These are phyloP conservation scores for Tipula vernalis DNA, from an alignment of 2,888 invertebrate genomes.

Conservation along the genomic window DNA sequence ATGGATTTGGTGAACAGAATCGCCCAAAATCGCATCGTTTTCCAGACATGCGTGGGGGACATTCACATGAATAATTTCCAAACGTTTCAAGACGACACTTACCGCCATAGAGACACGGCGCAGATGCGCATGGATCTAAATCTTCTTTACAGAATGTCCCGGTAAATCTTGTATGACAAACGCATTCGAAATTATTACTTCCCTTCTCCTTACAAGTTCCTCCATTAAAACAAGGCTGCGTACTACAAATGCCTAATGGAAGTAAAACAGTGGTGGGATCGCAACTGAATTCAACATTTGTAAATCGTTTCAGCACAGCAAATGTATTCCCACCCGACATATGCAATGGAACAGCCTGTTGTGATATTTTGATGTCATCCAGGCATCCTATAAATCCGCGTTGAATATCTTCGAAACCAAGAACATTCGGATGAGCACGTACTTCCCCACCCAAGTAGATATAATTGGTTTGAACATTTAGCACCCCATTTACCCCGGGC, in stretches of 20 bases:
- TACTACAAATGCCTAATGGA: slow-evolving; percentile 56
- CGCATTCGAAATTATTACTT: slow-evolving; percentile 55
- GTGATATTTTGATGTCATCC: slow-evolving; percentile 69
- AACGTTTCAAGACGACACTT: slow-evolving; percentile 46
- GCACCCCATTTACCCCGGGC: slow-evolving; percentile 65
- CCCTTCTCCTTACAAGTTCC: slow-evolving; percentile 52
- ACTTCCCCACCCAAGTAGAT: slow-evolving; percentile 78
- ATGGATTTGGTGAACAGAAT: slow-evolving; percentile 64
- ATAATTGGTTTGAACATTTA: slow-evolving; percentile 75
- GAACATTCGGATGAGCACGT: slow-evolving; percentile 57
- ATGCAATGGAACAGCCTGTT: slow-evolving; percentile 60
- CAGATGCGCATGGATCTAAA: slow-evolving; percentile 74
- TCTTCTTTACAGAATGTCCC: slow-evolving; percentile 77
- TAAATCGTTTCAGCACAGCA: slow-evolving; percentile 50
- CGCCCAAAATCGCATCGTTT: slow-evolving; percentile 72
- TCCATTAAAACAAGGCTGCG: slow-evolving; percentile 68
- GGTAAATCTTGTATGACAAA: slow-evolving; percentile 62
- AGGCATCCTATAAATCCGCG: slow-evolving; percentile 86
- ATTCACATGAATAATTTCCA: slow-evolving; percentile 61
- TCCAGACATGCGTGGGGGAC: slow-evolving; percentile 56
- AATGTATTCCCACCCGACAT: slow-evolving; percentile 51
- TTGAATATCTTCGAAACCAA: slow-evolving; percentile 61
- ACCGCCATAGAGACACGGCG: slow-evolving; percentile 77
- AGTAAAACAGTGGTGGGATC: slow-evolving; percentile 43
- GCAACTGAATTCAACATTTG: slow-evolving; percentile 59